Percentiles rank a stretch among this genome's conserved stretches.
Evolutionary conservation across 2,797 vertebrate species (phyloP).

Genomic region (Pseudochromis fuscus): DNA sequence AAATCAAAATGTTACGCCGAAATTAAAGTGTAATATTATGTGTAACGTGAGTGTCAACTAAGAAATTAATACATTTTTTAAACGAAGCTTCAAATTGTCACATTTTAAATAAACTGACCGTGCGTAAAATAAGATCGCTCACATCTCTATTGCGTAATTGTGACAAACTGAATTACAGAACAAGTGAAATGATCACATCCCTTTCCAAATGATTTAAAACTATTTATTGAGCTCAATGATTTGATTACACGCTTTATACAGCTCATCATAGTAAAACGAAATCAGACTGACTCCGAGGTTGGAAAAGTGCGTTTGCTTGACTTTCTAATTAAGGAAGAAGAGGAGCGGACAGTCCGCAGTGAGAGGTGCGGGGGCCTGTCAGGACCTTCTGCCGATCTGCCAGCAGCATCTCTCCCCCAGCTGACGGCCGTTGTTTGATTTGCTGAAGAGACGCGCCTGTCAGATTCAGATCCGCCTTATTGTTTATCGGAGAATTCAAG

Average conservation of each 20-base stretch:
- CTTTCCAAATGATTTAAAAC: background rate
- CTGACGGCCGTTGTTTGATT: constrained; percentile 67
- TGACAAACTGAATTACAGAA: background rate
- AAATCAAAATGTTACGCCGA: background rate
- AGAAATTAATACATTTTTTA: too few species aligned
- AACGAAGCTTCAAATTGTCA: background rate
- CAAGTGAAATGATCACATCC: background rate
- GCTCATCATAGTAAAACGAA: background rate
- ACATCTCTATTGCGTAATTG: background rate
- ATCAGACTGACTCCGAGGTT: background rate
- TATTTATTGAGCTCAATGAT: too few species aligned
- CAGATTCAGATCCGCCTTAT: constrained; percentile 71
- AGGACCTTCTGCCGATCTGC: constrained; percentile 78
- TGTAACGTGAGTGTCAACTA: background rate
- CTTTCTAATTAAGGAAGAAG: constrained; percentile 8
- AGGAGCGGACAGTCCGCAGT: background rate
- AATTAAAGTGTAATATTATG: background rate
- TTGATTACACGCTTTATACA: background rate
- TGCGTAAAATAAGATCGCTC: background rate
- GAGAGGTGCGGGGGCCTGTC: constrained; percentile 64
- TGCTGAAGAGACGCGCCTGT: constrained; percentile 74
- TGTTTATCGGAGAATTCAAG: constrained; percentile 40
- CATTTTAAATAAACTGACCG: background rate
- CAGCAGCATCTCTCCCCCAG: constrained; percentile 65
- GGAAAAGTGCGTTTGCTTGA: background rate